Conservation (phyloP, 2,797 vertebrate genomes). For the Arremon aurantiirostris region DNA sequence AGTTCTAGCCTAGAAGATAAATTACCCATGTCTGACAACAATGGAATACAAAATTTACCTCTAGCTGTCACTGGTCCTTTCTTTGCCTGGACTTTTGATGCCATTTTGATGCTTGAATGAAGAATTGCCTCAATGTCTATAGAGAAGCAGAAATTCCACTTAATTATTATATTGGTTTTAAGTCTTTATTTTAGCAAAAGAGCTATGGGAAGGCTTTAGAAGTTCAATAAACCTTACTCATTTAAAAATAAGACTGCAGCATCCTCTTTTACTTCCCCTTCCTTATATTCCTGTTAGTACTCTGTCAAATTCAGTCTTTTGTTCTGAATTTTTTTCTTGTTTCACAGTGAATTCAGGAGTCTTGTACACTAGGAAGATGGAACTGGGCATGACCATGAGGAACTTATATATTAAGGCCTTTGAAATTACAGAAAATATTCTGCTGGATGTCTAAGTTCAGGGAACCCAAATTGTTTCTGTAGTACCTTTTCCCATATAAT, state of each 20-base stretch:
- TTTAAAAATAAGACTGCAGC: not conserved
- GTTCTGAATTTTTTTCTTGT: not conserved
- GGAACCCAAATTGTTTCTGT: not conserved
- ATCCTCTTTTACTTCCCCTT: not conserved
- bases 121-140: not conserved
- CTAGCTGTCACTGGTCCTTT: not conserved
- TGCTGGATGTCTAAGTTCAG: not conserved
- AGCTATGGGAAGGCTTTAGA: not conserved
- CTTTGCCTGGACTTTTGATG: not conserved
- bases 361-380: not conserved
- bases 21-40: not conserved
- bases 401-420: not conserved
- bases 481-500: rapidly evolving
- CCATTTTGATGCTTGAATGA: not conserved
- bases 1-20: not conserved
- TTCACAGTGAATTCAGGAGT: not conserved
- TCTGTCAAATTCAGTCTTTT: not conserved
- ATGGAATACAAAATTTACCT: not conserved
- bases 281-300: not conserved
- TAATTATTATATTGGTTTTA: not conserved
- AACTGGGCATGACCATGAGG: not conserved
- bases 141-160: not conserved
- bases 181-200: not conserved
- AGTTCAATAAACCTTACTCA: not conserved
- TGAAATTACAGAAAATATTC: not conserved